Conservation (phyloP, 2,888 invertebrate species). For the Bombyx huttoni region DNA sequence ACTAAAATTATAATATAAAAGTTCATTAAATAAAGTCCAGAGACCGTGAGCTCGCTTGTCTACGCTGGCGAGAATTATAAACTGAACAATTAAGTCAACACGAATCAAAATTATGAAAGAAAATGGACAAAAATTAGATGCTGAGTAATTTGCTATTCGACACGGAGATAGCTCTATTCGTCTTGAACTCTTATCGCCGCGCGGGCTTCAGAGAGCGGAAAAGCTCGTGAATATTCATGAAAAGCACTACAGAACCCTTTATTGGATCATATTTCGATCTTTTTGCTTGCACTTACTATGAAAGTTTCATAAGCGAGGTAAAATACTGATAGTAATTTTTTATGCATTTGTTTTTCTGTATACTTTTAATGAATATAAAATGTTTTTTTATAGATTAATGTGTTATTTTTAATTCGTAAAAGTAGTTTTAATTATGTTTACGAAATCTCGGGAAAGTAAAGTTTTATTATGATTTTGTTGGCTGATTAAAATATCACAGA, state of each 20-base stretch:
- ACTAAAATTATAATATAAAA: too few relatives aligned
- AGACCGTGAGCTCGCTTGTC: too few relatives aligned
- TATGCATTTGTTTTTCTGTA: not conserved
- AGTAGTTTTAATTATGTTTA: too few relatives aligned
- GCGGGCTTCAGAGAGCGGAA: constrained; percentile 8
- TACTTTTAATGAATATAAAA: not conserved
- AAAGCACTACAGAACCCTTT: constrained; percentile 18
- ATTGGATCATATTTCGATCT: constrained; percentile 24
- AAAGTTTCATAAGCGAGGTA: not conserved
- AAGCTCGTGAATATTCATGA: constrained; percentile 26
- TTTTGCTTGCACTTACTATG: constrained; percentile 1
- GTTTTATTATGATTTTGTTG: too few relatives aligned
- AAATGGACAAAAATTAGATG: not conserved
- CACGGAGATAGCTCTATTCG: not conserved
- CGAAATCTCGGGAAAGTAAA: too few relatives aligned
- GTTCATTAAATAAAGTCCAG: too few relatives aligned
- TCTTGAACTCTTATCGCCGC: not conserved
- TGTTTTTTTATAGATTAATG: not conserved
- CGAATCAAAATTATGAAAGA: not conserved
- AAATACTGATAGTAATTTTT: not conserved
- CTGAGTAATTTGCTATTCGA: not conserved
- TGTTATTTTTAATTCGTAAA: too few relatives aligned
- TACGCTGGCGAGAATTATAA: too few relatives aligned
- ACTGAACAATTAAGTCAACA: too few relatives aligned
- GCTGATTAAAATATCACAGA: too few relatives aligned